Evolutionary conservation across 2,113 vertebrate species (phyloP), one percentile per base, ranked within the genome.

Genomic region (Chamaea fasciata): DNA sequence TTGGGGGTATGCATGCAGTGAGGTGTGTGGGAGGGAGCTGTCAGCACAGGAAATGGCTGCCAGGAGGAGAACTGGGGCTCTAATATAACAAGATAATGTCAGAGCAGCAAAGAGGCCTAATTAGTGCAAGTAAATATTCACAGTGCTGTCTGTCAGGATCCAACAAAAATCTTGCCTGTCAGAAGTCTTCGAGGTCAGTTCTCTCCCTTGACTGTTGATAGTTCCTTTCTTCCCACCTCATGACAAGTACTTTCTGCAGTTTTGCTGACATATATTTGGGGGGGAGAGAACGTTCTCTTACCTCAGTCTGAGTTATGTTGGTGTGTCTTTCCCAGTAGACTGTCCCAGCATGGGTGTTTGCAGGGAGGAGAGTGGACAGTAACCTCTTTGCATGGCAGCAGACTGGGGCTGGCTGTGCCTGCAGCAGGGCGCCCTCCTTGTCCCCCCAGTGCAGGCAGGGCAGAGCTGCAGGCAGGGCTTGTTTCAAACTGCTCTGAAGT

Each of bases 381-480:
- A 23, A 83, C 37, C 26, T 46, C 24, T 26, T 22, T 23, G 37
- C 30, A 5, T 4, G 23, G 57, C 47, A 24, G 39, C 47, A 56
- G 30, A 62, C 3, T 0, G 0, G 5, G 13, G 33, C 47, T 84
- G 64, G 44, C 63, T 63, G 28, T 80, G 37, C 27, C 24, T 30
- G 57, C 63, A 50, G 21, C 44, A 30, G 44, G 19, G 12, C 81
- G 26, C 18, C 41, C 49, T 78, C 37, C 39, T 31, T 4, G 7
- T 7, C 63, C 59, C 44, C 24, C 44, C 5, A 0, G 1, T 21
- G 81, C 41, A 67, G 77, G 42, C 67, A 69, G 49, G 70, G n/a
- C 59, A 52, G n/a, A 47, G 14, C 42, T 86, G 63, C 49, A 53
- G 78, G 44, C 37, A 86, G 59, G 52, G 33, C 44, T 75, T 53